These are phyloP conservation scores for Samia ricini DNA, from an alignment of 1,140 invertebrate genomes.

Conservation along the genomic window DNA sequence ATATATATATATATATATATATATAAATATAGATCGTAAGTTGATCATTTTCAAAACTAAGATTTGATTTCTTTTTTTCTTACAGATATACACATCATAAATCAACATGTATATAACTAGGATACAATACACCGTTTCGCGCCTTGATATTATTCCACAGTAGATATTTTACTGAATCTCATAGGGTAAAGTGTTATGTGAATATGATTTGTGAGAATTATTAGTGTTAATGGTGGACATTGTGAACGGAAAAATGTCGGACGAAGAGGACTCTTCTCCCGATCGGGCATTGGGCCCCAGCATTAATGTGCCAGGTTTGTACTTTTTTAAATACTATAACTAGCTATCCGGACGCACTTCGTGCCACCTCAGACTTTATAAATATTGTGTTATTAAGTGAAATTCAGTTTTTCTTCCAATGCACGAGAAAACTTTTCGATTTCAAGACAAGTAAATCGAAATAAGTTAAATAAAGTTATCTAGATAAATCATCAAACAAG, in stretches of 20 bases:
- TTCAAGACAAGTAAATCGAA: too few relatives aligned
- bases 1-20: too few relatives aligned
- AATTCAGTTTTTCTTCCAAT: too few relatives aligned
- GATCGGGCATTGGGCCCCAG: slow-evolving; percentile 58
- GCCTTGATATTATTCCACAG: neutral
- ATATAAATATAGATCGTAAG: too few relatives aligned
- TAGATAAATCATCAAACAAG: too few relatives aligned
- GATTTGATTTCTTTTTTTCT: neutral
- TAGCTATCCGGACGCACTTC: neutral
- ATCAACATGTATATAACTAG: neutral
- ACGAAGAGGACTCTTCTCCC: slow-evolving; percentile 67
- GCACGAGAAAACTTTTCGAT: too few relatives aligned
- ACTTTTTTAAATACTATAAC: slow-evolving; percentile 6
- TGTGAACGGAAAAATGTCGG: slow-evolving; percentile 50
- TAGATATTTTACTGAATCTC: slow-evolving; percentile 50
- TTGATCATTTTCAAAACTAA: too few relatives aligned
- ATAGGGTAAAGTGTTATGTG: slow-evolving; percentile 35
- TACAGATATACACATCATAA: neutral
- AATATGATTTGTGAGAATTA: slow-evolving; percentile 26
- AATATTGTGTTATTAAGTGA: too few relatives aligned
- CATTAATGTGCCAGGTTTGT: slow-evolving; percentile 63
- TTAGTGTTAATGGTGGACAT: slow-evolving; percentile 22
- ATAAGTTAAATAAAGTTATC: too few relatives aligned
- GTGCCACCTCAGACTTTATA: too few relatives aligned
- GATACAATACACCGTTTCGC: neutral